Conservation (phyloP, 30 jellyfish, hydroid and myxozoan species). For the Cassiopea xamachana region DNA sequence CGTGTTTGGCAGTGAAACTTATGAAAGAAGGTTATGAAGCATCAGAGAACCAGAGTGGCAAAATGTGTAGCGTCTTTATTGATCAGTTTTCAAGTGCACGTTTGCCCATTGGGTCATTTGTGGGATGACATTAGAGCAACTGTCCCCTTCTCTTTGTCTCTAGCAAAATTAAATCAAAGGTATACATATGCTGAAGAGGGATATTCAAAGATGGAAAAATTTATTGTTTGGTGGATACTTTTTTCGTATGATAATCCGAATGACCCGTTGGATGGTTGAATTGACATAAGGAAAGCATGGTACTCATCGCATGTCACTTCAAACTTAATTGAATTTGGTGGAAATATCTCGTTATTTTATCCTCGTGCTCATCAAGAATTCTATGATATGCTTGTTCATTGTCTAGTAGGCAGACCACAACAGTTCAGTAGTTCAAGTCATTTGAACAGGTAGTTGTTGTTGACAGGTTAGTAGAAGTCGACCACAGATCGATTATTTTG, state of each 20-base stretch:
- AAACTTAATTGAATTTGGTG: slow-evolving; percentile 2
- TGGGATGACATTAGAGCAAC: too few species aligned
- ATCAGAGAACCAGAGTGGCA: too few species aligned
- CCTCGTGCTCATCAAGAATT: slow-evolving; percentile 18
- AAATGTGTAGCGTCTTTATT: too few species aligned
- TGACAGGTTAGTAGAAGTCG: too few species aligned
- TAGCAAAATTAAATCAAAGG: too few species aligned
- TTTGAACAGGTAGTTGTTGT: too few species aligned
- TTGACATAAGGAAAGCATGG: not conserved
- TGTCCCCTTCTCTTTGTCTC: too few species aligned
- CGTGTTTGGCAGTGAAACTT: too few species aligned
- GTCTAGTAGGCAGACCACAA: slow-evolving; percentile 10
- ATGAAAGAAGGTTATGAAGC: too few species aligned
- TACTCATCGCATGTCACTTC: not conserved
- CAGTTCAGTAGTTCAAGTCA: not conserved
- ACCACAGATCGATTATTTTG: too few species aligned
- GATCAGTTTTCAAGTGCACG: too few species aligned
- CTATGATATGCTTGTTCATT: not conserved
- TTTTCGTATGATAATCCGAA: slow-evolving; percentile 18
- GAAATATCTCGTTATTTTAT: not conserved
- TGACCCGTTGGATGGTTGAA: slow-evolving; percentile 12
- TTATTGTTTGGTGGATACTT: not conserved
- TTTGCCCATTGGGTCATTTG: too few species aligned
- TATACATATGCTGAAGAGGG: slow-evolving; percentile 2
- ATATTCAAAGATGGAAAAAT: slow-evolving; percentile 3